Percentiles rank a stretch among this genome's conserved stretches.
Evolutionary conservation across 2,888 invertebrate genomes (phyloP).

Genomic region (Merodon equestris): DNA sequence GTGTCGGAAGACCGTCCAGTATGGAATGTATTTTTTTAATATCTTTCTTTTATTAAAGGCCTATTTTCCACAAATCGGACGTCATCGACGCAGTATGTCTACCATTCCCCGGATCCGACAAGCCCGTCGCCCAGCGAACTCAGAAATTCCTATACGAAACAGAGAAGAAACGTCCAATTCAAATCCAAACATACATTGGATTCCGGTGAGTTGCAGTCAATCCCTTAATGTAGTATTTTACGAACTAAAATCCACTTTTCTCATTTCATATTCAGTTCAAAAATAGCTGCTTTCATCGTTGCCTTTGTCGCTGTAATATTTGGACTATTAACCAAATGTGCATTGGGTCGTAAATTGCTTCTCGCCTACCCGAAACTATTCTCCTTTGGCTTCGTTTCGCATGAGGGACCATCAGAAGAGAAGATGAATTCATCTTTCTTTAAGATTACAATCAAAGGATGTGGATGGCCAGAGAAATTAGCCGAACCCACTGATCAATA

Average conservation of each 20-base stretch:
- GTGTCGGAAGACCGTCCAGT: no score
- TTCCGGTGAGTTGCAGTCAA: conserved; percentile 74
- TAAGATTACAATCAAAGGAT: conserved; percentile 85
- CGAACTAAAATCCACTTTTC: conserved; percentile 20
- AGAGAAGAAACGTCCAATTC: conserved; percentile 86
- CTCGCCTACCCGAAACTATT: conserved; percentile 86
- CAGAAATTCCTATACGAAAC: conserved; percentile 87
- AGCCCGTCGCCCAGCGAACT: conserved; percentile 88
- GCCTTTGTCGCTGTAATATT: conserved; percentile 83
- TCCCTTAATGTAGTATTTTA: background rate
- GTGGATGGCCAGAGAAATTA: conserved; percentile 87
- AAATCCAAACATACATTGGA: conserved; percentile 87
- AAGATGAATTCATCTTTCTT: conserved; percentile 83
- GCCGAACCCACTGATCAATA: conserved; percentile 80
- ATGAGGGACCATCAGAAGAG: conserved; percentile 83
- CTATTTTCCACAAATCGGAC: conserved; percentile 80
- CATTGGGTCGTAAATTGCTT: conserved; percentile 83
- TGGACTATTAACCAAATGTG: conserved; percentile 82
- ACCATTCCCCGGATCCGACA: conserved; percentile 91
- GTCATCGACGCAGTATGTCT: conserved; percentile 82
- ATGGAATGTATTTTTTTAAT: background rate
- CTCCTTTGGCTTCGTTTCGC: conserved; percentile 85
- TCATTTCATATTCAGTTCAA: no score
- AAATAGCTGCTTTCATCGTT: conserved; percentile 80
- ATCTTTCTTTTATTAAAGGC: conserved; percentile 79